These are phyloP conservation scores for Ictalurus furcatus DNA, from an alignment of 2,113 vertebrate genomes.

Conservation along the genomic window DNA sequence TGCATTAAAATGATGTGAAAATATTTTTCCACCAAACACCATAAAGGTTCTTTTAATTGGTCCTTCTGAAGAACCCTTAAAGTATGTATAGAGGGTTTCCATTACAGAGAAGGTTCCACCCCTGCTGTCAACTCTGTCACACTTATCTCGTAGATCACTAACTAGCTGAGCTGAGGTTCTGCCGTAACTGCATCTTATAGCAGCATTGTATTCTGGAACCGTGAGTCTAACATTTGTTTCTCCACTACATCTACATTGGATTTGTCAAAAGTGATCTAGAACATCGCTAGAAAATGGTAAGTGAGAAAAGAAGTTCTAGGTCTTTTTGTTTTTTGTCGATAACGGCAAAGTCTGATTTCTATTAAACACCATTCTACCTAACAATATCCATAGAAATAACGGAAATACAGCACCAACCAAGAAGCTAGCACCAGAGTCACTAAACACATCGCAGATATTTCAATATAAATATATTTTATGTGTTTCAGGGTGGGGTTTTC, in stretches of 20 bases:
- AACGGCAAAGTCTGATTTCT: background rate
- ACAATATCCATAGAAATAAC: background rate
- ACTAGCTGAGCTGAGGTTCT: background rate
- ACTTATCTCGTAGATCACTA: background rate
- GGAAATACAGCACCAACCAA: background rate
- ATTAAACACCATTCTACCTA: background rate
- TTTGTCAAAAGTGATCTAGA: background rate
- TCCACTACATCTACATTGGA: no score
- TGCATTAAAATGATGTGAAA: background rate
- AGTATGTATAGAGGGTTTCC: background rate
- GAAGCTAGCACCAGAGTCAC: background rate
- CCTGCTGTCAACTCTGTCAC: no score
- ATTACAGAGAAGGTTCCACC: background rate
- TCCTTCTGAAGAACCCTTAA: background rate
- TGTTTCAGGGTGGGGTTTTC: background rate
- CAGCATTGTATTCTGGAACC: no score
- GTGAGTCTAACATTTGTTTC: no score
- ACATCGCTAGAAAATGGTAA: background rate
- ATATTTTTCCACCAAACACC: background rate
- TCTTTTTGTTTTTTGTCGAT: background rate
- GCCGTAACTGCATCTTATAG: background rate
- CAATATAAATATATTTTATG: background rate
- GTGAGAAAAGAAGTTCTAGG: background rate
- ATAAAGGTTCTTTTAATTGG: background rate
- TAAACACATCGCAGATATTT: background rate